phyloP scores from a whole-genome alignment of 2,888 invertebrate species.

The Drosophila niveifrons region DNA sequence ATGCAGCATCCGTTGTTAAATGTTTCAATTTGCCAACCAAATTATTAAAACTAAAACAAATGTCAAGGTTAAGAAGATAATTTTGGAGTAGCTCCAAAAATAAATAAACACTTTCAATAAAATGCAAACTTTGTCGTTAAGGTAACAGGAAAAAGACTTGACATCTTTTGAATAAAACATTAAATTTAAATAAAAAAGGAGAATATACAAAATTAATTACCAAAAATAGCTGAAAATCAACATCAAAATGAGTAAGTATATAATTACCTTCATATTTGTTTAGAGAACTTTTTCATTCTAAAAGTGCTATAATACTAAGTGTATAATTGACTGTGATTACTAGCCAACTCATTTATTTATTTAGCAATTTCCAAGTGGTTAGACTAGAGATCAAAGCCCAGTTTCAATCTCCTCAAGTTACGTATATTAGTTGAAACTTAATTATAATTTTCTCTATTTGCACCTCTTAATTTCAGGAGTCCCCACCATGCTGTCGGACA shows the following conservation, averaged over 20 bases:
- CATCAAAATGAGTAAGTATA: constrained; percentile 76
- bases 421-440: constrained; percentile 37
- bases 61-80: constrained; percentile 69
- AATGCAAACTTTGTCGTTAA: constrained; percentile 48
- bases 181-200: constrained; percentile 24
- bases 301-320: neutral
- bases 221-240: constrained; percentile 13
- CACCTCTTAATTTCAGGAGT: constrained; percentile 86
- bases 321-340: constrained; percentile 44
- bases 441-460: constrained; percentile 22
- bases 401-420: neutral
- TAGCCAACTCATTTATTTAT: constrained; percentile 16
- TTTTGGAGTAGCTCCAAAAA: constrained; percentile 25
- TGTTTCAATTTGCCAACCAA: constrained; percentile 18
- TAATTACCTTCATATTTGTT: constrained; percentile 33
- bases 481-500: constrained; percentile 90
- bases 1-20: constrained; percentile 23
- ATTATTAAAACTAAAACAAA: constrained; percentile 31
- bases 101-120: constrained; percentile 24
- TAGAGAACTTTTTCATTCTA: constrained; percentile 5
- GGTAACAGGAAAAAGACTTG: constrained; percentile 20
- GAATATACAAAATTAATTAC: constrained; percentile 24
- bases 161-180: constrained; percentile 18
- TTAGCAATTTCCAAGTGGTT: constrained; percentile 4
- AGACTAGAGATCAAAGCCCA: constrained; percentile 22